Percentiles rank a stretch among this genome's conserved stretches.
Evolutionary conservation across 2,797 vertebrate genomes (phyloP).

Genomic region (Sciurus carolinensis): DNA sequence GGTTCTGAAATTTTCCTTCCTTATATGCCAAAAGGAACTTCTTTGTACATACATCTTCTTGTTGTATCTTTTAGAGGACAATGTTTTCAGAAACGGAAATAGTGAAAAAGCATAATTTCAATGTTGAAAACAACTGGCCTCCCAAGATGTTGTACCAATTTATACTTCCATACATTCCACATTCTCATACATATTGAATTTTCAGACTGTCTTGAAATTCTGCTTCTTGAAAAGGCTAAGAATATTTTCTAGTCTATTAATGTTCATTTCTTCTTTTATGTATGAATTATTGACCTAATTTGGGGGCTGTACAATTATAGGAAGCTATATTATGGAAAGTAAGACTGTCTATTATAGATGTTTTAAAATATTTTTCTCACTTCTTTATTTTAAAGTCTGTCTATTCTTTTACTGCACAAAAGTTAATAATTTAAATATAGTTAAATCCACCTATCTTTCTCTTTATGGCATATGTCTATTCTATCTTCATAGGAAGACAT

Average conservation of each 20-base stretch:
- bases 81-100: neutral
- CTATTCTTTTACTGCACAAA: neutral
- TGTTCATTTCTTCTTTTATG: neutral
- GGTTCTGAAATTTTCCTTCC: neutral
- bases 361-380: neutral
- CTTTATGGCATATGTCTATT: neutral
- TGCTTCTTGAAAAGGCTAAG: constrained; percentile 6
- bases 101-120: neutral
- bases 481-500: neutral
- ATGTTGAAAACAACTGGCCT: neutral
- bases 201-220: neutral
- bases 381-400: neutral
- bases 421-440: neutral
- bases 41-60: neutral
- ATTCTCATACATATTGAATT: neutral
- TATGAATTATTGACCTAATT: neutral
- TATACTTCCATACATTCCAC: neutral
- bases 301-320: neutral
- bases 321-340: neutral
- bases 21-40: neutral
- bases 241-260: neutral
- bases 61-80: neutral
- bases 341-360: neutral
- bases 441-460: neutral
- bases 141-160: neutral